Conservation (phyloP, 2,797 vertebrate species). For the Chiloscyllium punctatum region DNA sequence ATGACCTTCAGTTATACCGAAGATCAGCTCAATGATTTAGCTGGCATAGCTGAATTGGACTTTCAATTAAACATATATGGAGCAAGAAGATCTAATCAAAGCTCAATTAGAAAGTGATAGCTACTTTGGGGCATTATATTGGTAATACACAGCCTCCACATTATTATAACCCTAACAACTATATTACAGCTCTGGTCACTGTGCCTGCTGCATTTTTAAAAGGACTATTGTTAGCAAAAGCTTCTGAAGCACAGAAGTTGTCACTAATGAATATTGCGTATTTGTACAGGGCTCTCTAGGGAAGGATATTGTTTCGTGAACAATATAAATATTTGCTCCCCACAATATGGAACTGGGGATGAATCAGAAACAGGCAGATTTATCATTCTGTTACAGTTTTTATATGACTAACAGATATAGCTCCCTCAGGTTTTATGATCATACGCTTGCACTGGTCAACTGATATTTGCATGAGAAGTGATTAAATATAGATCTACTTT, state of each 20-base stretch:
- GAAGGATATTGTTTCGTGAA: neutral
- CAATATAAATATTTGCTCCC: neutral
- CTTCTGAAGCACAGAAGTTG: neutral
- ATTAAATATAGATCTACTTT: neutral
- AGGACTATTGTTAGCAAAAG: neutral
- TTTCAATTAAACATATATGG: neutral
- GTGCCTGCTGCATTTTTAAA: neutral
- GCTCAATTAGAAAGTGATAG: neutral
- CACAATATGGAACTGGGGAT: neutral
- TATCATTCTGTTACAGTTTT: neutral
- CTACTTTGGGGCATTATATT: neutral
- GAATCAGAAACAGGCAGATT: neutral
- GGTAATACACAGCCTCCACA: neutral
- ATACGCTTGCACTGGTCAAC: neutral
- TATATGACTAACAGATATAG: neutral
- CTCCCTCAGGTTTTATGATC: neutral
- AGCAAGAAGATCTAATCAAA: neutral
- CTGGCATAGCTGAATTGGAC: neutral
- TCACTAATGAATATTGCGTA: neutral
- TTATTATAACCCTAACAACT: neutral
- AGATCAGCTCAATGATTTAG: neutral
- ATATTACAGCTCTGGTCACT: neutral
- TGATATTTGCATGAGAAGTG: neutral
- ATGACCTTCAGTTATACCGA: neutral
- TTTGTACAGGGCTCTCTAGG: neutral